Evolutionary conservation across 2,113 vertebrate species (phyloP).

Genomic region (Sander lucioperca): DNA sequence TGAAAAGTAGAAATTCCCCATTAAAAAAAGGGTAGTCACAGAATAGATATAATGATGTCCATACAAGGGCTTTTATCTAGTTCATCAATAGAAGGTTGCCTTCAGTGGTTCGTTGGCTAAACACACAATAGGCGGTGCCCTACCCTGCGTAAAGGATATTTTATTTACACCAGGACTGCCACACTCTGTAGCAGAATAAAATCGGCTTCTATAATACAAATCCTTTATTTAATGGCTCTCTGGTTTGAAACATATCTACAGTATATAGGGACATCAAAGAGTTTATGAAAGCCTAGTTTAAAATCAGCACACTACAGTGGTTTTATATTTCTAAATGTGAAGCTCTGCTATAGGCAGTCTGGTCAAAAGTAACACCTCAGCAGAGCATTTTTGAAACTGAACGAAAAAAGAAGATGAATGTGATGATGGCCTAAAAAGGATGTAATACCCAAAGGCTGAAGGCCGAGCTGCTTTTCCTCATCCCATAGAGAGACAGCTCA

Average conservation of each 20-base stretch:
- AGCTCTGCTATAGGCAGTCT: background rate
- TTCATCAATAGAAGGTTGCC: background rate
- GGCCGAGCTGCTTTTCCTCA: background rate
- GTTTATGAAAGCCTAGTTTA: slow-evolving; percentile 1
- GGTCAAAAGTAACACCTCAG: slow-evolving; percentile 35
- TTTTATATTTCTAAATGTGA: slow-evolving; percentile 29
- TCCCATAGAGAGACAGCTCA: background rate
- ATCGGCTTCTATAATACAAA: background rate
- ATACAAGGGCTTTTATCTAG: background rate
- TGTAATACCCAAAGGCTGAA: background rate
- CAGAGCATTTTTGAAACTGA: slow-evolving; percentile 7
- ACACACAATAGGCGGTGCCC: too few relatives aligned
- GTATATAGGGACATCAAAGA: background rate
- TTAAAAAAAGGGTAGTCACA: background rate
- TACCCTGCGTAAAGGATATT: too few relatives aligned
- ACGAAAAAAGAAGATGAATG: slow-evolving; percentile 15
- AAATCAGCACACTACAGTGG: slow-evolving; percentile 26
- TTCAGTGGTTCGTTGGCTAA: background rate
- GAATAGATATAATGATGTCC: background rate
- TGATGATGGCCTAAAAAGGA: slow-evolving; percentile 7
- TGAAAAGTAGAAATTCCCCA: background rate
- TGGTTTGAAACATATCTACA: background rate
- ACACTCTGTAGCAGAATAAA: background rate
- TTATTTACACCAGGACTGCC: too few relatives aligned
- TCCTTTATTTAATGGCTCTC: background rate